Base-by-base conservation (phyloP, 2,888 invertebrate genomes). In the Nysson spinosus region DNA sequence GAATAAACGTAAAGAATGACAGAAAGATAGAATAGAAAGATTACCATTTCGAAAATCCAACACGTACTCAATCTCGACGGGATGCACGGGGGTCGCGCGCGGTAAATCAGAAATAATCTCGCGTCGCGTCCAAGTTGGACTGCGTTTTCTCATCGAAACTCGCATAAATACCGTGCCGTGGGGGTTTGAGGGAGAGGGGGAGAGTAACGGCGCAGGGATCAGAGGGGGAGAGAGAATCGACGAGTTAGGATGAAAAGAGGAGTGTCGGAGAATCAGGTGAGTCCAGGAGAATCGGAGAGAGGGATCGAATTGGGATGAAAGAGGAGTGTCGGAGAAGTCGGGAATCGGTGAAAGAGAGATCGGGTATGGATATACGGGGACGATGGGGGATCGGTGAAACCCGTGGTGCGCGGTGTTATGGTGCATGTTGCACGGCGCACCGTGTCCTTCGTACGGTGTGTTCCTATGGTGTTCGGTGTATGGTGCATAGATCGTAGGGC, bases 31-130 rank as follows among this genome's bases (percentile, higher is more conserved):
- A 12, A 32, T 12, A 4, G 24, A n/a, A 16, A 7, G 26, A 44
- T 70, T 70, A 65, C 67, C 75, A 75, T 72, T 75, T 75, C 37
- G 75, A 70, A 75, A 75, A 72, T 49, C 65, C 46, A 32, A 42
- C 49, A 39, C 58, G 16, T 64, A 52, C 62, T 56, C 66, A 66
- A 69, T 75, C 63, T 68, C 61, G 46, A 49, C 19, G 61, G 62
- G 72, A 68, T 63, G 69, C 63, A 71, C 74, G 68, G 55, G 67
- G 67, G 37, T 52, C 67, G 69, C 60, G 62, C 71, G 71, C 84
- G 81, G 85, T 87, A 87, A 87, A 86, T 86, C 86, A 87, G 84
- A 83, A 85, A 86, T 87, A 86, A 86, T 87, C 86, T 87, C 79
- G 74, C 74, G 82, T 79, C 83, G 81, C 80, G 81, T 75, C 74